A percentile compares a stretch with the other conserved stretches of the same genome.
phyloP scores from a whole-genome alignment of 2,888 invertebrate species.

The Synergus umbraculus region DNA sequence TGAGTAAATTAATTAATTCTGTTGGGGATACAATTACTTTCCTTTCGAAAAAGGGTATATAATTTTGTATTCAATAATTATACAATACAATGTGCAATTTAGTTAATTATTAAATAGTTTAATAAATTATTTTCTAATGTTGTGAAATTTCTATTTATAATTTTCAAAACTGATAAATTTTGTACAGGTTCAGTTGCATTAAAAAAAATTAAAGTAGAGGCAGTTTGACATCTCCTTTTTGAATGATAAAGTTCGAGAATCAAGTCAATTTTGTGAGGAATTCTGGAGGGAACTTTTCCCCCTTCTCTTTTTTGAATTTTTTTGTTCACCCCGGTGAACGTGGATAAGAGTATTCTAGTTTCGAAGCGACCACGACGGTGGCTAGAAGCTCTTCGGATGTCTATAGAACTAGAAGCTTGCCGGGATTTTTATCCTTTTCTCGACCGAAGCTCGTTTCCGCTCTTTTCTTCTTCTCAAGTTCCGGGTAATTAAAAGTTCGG shows the following conservation, averaged over 20 bases:
- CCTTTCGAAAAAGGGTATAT: too few relatives aligned
- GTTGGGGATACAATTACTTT: background rate
- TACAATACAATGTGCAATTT: too few relatives aligned
- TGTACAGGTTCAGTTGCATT: too few relatives aligned
- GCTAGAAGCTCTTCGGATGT: constrained; percentile 31
- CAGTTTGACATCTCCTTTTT: too few relatives aligned
- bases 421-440: constrained; percentile 36
- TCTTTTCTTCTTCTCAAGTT: constrained; percentile 47
- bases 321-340: constrained; percentile 34
- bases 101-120: too few relatives aligned
- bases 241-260: background rate
- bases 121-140: too few relatives aligned
- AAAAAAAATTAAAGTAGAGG: too few relatives aligned
- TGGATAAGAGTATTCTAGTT: constrained; percentile 39
- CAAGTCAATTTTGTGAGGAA: background rate
- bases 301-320: constrained; percentile 13
- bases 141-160: too few relatives aligned
- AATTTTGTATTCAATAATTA: too few relatives aligned
- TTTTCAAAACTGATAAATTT: too few relatives aligned
- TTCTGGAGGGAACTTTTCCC: background rate
- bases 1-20: background rate
- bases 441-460: constrained; percentile 28
- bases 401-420: constrained; percentile 37
- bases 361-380: constrained; percentile 22
- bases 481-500: constrained; percentile 55